Percentiles rank a stretch among this genome's conserved stretches.
Conservation (phyloP, 2,888 invertebrate genomes). For the Andrena trimmerana region DNA sequence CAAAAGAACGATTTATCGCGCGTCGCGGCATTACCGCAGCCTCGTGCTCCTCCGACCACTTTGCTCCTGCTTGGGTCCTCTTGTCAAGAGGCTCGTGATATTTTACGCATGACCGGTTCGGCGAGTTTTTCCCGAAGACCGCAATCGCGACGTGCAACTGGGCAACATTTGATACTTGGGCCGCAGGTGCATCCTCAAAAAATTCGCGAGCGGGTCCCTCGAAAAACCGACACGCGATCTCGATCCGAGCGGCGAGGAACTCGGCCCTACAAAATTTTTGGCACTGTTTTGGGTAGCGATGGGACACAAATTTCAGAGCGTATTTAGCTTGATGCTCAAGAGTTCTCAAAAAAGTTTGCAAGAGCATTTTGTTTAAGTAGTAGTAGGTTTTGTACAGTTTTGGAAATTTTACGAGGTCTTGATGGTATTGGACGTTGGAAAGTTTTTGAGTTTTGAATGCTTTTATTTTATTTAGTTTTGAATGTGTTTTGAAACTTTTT, state of each 20-base stretch:
- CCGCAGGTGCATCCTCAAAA: slow-evolving; percentile 70
- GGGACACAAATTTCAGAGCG: background rate
- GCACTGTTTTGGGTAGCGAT: background rate
- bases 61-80: slow-evolving; percentile 58
- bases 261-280: background rate
- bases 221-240: slow-evolving; percentile 24
- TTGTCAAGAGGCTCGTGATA: slow-evolving; percentile 63
- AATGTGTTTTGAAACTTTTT: no score
- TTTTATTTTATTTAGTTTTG: no score
- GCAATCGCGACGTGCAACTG: slow-evolving; percentile 69
- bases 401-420: no score
- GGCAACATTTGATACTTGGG: slow-evolving; percentile 71
- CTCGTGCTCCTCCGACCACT: slow-evolving; percentile 62
- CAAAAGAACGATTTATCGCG: slow-evolving; percentile 61
- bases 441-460: no score
- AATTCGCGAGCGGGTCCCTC: slow-evolving; percentile 37
- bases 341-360: no score
- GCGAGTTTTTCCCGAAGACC: slow-evolving; percentile 73
- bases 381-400: no score
- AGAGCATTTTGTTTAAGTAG: no score
- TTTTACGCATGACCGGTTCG: slow-evolving; percentile 71
- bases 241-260: background rate
- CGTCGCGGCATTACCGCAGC: slow-evolving; percentile 64
- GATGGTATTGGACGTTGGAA: no score
- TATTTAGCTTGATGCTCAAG: background rate